A percentile compares a stretch with the other conserved stretches of the same genome.
Evolutionary conservation across 1,140 invertebrate species (phyloP).

Genomic region (Magallana ariakensis): DNA sequence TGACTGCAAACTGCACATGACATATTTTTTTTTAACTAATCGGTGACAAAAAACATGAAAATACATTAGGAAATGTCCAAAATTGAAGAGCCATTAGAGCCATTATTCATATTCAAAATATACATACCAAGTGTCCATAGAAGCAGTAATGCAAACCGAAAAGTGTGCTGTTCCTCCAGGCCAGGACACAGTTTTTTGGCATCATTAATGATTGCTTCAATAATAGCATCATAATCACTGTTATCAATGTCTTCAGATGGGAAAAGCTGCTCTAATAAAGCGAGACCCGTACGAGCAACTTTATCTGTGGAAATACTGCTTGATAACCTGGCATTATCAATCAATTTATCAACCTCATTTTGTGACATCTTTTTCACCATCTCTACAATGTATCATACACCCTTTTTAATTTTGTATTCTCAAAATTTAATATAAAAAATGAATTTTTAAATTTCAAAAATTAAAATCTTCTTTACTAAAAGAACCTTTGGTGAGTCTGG

Average conservation of each 20-base stretch:
- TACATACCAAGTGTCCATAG: no score
- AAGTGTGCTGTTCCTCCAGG: not conserved
- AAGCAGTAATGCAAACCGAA: no score
- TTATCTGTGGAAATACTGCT: conserved; percentile 7
- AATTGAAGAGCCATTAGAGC: no score
- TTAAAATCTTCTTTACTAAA: not conserved
- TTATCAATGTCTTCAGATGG: conserved; percentile 6
- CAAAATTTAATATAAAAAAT: not conserved
- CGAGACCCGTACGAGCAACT: conserved; percentile 5
- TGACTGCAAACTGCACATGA: no score
- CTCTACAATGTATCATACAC: conserved; percentile 8
- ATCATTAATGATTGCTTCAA: not conserved
- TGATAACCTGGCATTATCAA: conserved; percentile 29
- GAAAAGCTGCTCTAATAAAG: not conserved
- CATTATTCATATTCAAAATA: no score
- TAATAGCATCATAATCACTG: not conserved
- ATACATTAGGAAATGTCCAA: no score
- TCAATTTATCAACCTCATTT: conserved; percentile 15
- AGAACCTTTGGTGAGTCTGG: not conserved
- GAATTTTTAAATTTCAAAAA: not conserved
- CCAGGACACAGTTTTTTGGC: not conserved
- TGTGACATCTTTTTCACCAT: conserved; percentile 25
- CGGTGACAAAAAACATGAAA: no score
- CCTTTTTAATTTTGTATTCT: conserved; percentile 7
- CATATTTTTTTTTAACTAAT: no score